A percentile compares a stretch with the other conserved stretches of the same genome.
phyloP scores from a whole-genome alignment of 2,113 vertebrate species.

The Rhagologus leucostigma region DNA sequence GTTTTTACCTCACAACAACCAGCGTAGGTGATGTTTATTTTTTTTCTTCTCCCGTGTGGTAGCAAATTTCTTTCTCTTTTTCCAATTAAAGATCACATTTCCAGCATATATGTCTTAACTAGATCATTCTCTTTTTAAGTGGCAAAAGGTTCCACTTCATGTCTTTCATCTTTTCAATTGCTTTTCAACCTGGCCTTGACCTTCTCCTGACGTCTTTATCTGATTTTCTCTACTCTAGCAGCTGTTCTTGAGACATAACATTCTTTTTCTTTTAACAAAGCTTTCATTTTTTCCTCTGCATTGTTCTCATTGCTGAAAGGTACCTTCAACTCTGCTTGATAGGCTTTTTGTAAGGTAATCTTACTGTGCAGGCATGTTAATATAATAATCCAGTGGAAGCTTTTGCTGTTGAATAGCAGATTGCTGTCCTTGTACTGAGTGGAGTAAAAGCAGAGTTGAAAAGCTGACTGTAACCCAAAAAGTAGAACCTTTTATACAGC shows the following conservation, averaged over 20 bases:
- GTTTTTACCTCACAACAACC: neutral
- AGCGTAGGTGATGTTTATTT: neutral
- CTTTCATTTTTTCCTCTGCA: neutral
- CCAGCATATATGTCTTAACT: neutral
- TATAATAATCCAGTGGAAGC: neutral
- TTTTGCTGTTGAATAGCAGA: neutral
- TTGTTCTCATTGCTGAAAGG: neutral
- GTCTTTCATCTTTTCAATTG: constrained; percentile 18
- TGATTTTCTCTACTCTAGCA: neutral
- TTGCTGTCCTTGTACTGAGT: neutral
- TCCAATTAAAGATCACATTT: constrained; percentile 15
- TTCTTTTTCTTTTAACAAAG: neutral
- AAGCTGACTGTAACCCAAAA: neutral
- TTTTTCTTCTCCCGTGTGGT: neutral
- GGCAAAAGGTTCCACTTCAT: neutral
- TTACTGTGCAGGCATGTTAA: neutral
- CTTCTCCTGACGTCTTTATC: neutral
- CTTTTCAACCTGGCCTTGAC: constrained; percentile 16
- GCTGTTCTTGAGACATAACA: neutral
- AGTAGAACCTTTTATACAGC: neutral
- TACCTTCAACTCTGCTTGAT: neutral
- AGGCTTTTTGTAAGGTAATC: neutral
- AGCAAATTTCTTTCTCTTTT: neutral
- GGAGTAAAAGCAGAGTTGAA: neutral
- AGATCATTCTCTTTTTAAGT: neutral